Percentiles rank a stretch among this genome's conserved stretches.
Conservation (phyloP, 1,140 invertebrate species). For the Drosophila yakuba region DNA sequence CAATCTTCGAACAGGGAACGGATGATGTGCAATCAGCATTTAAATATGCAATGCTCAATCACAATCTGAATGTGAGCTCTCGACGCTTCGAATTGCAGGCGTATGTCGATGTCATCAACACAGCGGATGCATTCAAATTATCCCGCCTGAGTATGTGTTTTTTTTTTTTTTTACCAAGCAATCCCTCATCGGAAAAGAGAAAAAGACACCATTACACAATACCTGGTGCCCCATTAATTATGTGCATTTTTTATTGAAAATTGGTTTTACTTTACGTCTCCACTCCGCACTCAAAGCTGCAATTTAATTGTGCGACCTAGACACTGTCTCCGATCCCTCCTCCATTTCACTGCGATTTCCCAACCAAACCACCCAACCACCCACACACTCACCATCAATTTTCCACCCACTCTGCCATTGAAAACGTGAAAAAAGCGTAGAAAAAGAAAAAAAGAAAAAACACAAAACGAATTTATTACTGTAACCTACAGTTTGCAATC, state of each 20-base stretch:
- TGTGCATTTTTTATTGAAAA: conserved; percentile 76
- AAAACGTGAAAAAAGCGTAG: neutral
- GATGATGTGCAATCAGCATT: conserved; percentile 95
- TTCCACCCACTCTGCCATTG: conserved; percentile 10
- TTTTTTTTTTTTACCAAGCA: conserved; percentile 9
- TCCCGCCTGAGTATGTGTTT: conserved; percentile 93
- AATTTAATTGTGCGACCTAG: conserved; percentile 75
- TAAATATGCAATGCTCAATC: conserved; percentile 92
- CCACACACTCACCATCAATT: conserved; percentile 4
- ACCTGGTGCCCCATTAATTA: conserved; percentile 65
- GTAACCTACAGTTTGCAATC: conserved; percentile 92
- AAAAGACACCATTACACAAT: conserved; percentile 42
- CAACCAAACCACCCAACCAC: conserved; percentile 3
- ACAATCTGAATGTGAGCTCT: conserved; percentile 91
- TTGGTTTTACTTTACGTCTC: conserved; percentile 44
- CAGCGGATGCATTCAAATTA: conserved; percentile 95
- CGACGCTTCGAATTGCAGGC: conserved; percentile 92
- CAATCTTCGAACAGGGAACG: conserved; percentile 95
- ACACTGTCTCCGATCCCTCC: conserved; percentile 42
- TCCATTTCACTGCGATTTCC: neutral
- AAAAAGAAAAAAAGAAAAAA: conserved; percentile 14
- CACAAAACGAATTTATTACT: conserved; percentile 69
- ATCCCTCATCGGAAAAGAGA: neutral
- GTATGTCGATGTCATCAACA: conserved; percentile 96
- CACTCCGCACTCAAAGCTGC: conserved; percentile 30